Evolutionary conservation across 2,888 invertebrate species (phyloP).

Genomic region (Dendrolimus pini): DNA sequence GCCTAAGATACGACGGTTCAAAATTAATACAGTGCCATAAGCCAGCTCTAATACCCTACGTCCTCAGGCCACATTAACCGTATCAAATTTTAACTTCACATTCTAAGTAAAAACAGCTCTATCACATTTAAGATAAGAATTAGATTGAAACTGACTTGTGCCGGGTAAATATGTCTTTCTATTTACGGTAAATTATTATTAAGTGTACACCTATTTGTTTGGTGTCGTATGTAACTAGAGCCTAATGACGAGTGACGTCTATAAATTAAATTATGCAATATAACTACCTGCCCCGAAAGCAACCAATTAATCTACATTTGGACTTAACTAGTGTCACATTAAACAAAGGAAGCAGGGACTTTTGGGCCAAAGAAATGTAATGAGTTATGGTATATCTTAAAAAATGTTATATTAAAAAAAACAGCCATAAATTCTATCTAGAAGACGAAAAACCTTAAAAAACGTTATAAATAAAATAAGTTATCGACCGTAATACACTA

Average conservation of each 20-base stretch:
- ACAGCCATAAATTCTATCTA: no score
- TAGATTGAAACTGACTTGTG: constrained; percentile 10
- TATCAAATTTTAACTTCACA: constrained; percentile 56
- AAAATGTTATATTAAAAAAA: no score
- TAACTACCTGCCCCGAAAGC: constrained; percentile 6
- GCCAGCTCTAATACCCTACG: constrained; percentile 67
- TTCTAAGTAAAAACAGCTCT: constrained; percentile 26
- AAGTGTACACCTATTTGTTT: constrained; percentile 73
- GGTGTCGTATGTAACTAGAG: constrained; percentile 68
- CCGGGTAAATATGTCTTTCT: constrained; percentile 35
- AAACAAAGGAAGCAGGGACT: constrained; percentile 13
- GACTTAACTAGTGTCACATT: constrained; percentile 4
- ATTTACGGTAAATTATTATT: constrained; percentile 55
- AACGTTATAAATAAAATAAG: no score
- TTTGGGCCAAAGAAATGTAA: no score
- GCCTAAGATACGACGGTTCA: constrained; percentile 75
- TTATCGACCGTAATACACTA: no score
- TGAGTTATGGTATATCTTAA: no score
- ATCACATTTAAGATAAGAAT: constrained; percentile 16
- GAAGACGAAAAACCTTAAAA: background rate
- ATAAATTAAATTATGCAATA: constrained; percentile 44
- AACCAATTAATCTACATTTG: constrained; percentile 1
- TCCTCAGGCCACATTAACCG: constrained; percentile 59
- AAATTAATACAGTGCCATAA: constrained; percentile 77
- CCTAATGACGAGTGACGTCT: constrained; percentile 67